Percentiles rank a stretch among this genome's conserved stretches.
Conservation (phyloP, 2,888 invertebrate genomes). For the Gastrophysa polygoni region DNA sequence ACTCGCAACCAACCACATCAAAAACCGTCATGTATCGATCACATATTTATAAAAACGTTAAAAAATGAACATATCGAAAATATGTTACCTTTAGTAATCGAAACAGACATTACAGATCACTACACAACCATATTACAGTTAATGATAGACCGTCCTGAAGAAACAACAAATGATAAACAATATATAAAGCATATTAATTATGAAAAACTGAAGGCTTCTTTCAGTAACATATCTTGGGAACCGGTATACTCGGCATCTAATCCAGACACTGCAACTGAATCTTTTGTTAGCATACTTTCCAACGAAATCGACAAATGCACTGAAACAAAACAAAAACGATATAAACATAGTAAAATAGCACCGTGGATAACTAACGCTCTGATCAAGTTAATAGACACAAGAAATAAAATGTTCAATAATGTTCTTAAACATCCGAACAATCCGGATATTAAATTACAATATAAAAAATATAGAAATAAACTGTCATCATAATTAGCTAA, state of each 20-base stretch:
- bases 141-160: neutral
- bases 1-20: neutral
- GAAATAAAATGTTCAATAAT: no score
- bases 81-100: neutral
- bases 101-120: neutral
- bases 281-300: neutral
- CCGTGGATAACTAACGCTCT: neutral
- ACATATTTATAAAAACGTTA: neutral
- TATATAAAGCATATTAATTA: neutral
- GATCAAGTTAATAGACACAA: neutral
- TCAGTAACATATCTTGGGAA: neutral
- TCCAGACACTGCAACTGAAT: neutral
- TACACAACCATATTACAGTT: neutral
- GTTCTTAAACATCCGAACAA: no score
- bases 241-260: neutral
- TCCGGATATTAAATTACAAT: no score
- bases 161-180: neutral
- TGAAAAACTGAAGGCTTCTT: neutral
- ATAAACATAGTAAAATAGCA: neutral
- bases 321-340: no score
- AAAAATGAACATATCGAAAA: neutral
- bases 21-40: slow-evolving; percentile 1
- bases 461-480: no score
- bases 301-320: neutral
- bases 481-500: no score